These are phyloP conservation scores for Saccopteryx bilineata DNA, from an alignment of 2,113 vertebrate species.

Conservation along the genomic window DNA sequence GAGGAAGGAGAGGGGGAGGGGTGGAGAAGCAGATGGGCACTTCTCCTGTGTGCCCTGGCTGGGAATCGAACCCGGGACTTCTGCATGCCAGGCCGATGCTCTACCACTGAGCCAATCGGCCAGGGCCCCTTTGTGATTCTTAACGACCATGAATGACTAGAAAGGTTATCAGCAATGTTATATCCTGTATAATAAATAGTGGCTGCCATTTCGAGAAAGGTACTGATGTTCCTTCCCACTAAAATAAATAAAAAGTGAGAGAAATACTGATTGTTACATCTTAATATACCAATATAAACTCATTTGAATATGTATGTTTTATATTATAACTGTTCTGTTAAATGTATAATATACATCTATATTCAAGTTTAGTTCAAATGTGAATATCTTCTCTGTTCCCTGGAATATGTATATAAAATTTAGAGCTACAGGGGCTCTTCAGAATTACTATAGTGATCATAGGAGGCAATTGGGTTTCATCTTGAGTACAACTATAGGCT, in stretches of 20 bases:
- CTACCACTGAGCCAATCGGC: too few relatives aligned
- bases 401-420: not conserved
- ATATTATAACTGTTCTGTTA: not conserved
- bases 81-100: too few relatives aligned
- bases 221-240: not conserved
- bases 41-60: too few relatives aligned
- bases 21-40: too few relatives aligned
- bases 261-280: not conserved
- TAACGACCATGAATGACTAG: not conserved
- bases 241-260: constrained; percentile 1
- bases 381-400: not conserved
- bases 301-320: not conserved
- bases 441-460: not conserved
- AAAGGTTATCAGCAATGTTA: not conserved
- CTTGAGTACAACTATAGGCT: not conserved
- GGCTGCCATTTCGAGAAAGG: not conserved
- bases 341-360: not conserved
- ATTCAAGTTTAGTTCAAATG: constrained; percentile 35
- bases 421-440: not conserved
- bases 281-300: not conserved
- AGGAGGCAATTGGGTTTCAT: not conserved
- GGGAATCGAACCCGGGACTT: too few relatives aligned
- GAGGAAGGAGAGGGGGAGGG: too few relatives aligned
- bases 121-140: not conserved
- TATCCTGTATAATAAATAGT: not conserved